phyloP scores from a whole-genome alignment of 2,888 invertebrate species.

The Cryptocephalus moraei region DNA sequence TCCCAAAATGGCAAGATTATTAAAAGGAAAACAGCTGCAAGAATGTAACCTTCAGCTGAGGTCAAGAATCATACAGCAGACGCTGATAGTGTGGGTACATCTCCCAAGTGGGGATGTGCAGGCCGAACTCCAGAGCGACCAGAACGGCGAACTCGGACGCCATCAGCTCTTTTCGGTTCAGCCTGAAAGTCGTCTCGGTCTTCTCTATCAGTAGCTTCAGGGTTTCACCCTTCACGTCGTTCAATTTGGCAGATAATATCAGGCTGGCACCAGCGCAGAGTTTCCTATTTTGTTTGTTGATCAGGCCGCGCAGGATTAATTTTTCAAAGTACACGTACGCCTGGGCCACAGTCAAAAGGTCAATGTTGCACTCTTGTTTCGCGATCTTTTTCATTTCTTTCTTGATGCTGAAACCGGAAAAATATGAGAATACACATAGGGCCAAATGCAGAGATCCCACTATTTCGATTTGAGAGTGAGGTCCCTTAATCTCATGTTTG shows the following conservation, averaged over 20 bases:
- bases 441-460: too few species aligned
- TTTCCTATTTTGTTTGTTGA: constrained; percentile 93
- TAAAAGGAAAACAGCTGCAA: not conserved
- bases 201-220: constrained; percentile 85
- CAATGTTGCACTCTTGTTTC: constrained; percentile 70
- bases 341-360: constrained; percentile 87
- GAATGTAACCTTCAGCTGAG: not conserved
- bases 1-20: not conserved
- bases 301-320: constrained; percentile 79
- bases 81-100: constrained; percentile 93
- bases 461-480: too few species aligned
- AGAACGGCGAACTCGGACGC: constrained; percentile 90
- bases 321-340: constrained; percentile 99
- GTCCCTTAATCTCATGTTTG: too few species aligned
- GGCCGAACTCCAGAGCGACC: constrained; percentile 87
- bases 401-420: constrained; percentile 61
- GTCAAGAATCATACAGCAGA: constrained; percentile 85
- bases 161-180: constrained; percentile 83
- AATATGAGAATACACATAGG: too few species aligned
- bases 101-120: constrained; percentile 86
- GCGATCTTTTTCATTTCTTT: constrained; percentile 91
- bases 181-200: constrained; percentile 80
- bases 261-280: constrained; percentile 92
- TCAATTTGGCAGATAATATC: constrained; percentile 89
- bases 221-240: constrained; percentile 88